Conservation (phyloP, 2,888 invertebrate genomes). For the Eremobia ochroleuca region DNA sequence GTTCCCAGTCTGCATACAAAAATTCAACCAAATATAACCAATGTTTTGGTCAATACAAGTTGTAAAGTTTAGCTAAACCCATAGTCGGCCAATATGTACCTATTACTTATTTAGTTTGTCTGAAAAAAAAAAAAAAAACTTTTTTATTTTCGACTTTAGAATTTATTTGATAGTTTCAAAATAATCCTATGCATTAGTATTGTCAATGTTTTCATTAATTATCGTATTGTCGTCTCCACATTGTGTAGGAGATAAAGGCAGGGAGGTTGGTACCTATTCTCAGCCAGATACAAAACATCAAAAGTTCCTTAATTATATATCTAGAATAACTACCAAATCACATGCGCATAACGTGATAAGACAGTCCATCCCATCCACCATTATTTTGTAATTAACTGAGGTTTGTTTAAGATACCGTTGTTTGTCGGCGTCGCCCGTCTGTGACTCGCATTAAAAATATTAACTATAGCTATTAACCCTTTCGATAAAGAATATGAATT, state of each 20-base stretch:
- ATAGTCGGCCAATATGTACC: too few species aligned
- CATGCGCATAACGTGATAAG: constrained; percentile 34
- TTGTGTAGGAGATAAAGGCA: neutral
- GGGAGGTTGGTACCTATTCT: neutral
- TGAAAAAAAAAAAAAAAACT: too few species aligned
- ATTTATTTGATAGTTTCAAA: neutral
- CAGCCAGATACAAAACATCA: neutral
- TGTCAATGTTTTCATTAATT: neutral
- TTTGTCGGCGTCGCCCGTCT: constrained; percentile 45
- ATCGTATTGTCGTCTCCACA: neutral
- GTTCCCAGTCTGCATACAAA: neutral
- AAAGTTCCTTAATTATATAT: constrained; percentile 25
- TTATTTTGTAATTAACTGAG: constrained; percentile 63
- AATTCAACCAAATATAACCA: neutral
- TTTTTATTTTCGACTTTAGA: neutral
- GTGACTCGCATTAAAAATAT: constrained; percentile 44
- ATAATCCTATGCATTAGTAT: neutral
- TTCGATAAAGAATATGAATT: constrained; percentile 16
- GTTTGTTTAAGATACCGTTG: constrained; percentile 58
- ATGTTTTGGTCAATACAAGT: neutral
- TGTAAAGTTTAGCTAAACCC: neutral
- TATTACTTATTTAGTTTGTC: neutral
- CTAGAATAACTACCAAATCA: constrained; percentile 40
- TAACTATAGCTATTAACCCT: constrained; percentile 44
- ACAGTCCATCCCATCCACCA: constrained; percentile 44